These are phyloP conservation scores for Tachypleus tridentatus DNA, from an alignment of 1,140 invertebrate genomes.

Conservation along the genomic window DNA sequence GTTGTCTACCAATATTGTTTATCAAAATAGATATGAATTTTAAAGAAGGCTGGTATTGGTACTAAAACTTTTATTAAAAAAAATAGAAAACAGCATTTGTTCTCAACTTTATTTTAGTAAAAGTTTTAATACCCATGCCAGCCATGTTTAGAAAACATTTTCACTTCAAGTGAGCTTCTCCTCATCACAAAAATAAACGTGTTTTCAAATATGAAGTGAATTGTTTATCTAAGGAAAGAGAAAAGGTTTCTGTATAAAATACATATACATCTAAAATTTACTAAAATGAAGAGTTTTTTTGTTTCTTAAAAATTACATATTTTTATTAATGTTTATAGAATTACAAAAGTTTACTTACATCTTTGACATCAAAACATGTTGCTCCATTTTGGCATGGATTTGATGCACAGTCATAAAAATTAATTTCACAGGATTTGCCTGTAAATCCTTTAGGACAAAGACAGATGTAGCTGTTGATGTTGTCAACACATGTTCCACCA, in stretches of 20 bases:
- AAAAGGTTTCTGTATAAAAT: slow-evolving; percentile 64
- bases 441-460: slow-evolving; percentile 73
- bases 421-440: slow-evolving; percentile 75
- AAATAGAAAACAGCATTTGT: too few species aligned
- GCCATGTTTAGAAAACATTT: too few species aligned
- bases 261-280: too few species aligned
- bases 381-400: slow-evolving; percentile 78
- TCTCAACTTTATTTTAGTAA: too few species aligned
- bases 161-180: too few species aligned
- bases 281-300: slow-evolving; percentile 59
- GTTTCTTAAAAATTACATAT: slow-evolving; percentile 78
- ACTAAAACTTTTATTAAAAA: too few species aligned
- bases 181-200: too few species aligned
- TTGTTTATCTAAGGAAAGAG: slow-evolving; percentile 54
- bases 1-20: too few species aligned
- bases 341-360: slow-evolving; percentile 58
- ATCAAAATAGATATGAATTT: too few species aligned
- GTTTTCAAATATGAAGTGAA: slow-evolving; percentile 34
- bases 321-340: slow-evolving; percentile 71
- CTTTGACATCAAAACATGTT: slow-evolving; percentile 77
- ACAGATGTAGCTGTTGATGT: slow-evolving; percentile 72
- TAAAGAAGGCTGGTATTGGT: too few species aligned
- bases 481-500: slow-evolving; percentile 79
- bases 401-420: slow-evolving; percentile 75
- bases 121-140: too few species aligned